These are phyloP conservation scores for Melinaea marsaeus DNA, from an alignment of 2,888 invertebrate genomes.

Conservation along the genomic window DNA sequence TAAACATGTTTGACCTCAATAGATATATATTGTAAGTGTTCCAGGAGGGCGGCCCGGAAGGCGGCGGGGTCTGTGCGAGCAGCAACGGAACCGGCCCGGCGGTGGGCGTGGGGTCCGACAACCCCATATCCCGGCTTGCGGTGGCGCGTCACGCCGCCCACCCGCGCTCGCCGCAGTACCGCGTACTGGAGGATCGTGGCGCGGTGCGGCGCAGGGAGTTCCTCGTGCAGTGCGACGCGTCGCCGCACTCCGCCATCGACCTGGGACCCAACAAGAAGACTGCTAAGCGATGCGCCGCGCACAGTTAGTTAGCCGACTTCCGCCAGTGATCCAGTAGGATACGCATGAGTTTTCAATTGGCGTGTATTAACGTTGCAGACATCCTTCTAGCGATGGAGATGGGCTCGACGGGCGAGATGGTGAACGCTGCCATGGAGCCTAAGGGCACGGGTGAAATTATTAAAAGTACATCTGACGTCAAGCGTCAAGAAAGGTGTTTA, in stretches of 20 bases:
- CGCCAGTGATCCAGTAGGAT: no score
- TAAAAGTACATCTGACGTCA: constrained; percentile 30
- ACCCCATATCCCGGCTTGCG: constrained; percentile 96
- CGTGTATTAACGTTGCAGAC: constrained; percentile 43
- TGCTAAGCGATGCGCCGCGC: constrained; percentile 96
- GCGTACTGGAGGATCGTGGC: constrained; percentile 91
- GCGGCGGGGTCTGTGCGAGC: neutral
- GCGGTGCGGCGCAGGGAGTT: constrained; percentile 92
- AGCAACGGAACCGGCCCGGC: constrained; percentile 18
- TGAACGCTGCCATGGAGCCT: constrained; percentile 33
- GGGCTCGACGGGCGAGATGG: constrained; percentile 38
- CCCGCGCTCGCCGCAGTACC: constrained; percentile 94
- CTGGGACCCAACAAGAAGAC: constrained; percentile 96
- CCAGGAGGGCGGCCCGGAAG: constrained; percentile 38
- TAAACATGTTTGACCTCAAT: no score
- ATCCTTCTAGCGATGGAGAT: constrained; percentile 68
- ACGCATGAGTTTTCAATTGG: neutral
- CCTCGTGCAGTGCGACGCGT: constrained; percentile 85
- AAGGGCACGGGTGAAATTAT: constrained; percentile 28
- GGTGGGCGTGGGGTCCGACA: constrained; percentile 67
- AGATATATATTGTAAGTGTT: no score
- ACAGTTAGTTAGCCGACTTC: constrained; percentile 62
- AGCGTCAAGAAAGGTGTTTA: constrained; percentile 85
- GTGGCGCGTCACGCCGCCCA: constrained; percentile 96
- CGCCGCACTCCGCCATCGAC: constrained; percentile 84